Evolutionary conservation across 2,888 invertebrate genomes (phyloP), one percentile per base, ranked within the genome.

Genomic region (Spisula subtruncata): DNA sequence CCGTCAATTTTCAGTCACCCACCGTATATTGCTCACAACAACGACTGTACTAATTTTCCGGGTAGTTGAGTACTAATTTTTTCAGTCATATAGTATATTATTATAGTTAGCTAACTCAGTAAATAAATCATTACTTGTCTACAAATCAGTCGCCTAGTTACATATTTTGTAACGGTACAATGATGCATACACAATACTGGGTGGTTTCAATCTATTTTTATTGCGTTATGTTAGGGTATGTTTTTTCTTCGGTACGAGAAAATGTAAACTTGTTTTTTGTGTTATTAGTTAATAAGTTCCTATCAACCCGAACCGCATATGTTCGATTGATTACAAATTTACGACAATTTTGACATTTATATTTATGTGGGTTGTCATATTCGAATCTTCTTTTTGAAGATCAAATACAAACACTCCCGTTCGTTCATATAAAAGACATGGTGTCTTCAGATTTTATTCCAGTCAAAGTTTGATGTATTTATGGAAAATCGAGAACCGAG

Each of bases 111-210:
- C 16, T 35, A 35, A 32, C 75, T 32, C 35, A 75, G 16, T 75
- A 12, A 35, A 32, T n/a, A 66, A 60, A 66, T 35, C 75, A 32
- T 75, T 75, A 16, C 16, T 75, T 75, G 8, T 35, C 35, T 75
- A 12, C 35, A 14, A 75, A 75, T 35, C 35, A 20, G 75, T 16
- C 35, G 29, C 75, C 29, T 32, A 75, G 32, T 32, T 6, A 75
- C 10, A 25, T 75, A 75, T 32, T 75, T 75, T 14, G 75, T 75
- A 75, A 75, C 75, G 75, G 75, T 75, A 75, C 75, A 75, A 75
- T 35, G 75, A 35, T 75, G 35, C 75, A 32, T 35, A 32, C 32
- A 75, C 35, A 16, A 75, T 2, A 32, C 75, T n/a, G 35, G 35
- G 75, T 35, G 75, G 32, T 25, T 75, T 75, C 12, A 35, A 35